Conservation (phyloP, 2,888 invertebrate species). For the Biston stratarius region DNA sequence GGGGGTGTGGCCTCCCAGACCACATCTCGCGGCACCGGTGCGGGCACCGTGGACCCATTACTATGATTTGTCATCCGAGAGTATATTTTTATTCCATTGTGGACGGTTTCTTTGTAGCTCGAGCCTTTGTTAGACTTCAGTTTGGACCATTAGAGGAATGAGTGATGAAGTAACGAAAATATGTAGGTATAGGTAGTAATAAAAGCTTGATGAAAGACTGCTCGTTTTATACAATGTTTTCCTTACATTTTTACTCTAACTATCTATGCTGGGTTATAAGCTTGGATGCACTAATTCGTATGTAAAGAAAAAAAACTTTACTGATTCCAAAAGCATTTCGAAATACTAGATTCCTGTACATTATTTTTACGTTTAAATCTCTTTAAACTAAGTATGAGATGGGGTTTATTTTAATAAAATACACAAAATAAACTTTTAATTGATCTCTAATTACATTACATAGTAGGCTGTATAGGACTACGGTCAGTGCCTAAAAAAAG, state of each 20-base stretch:
- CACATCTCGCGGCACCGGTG: conserved; percentile 57
- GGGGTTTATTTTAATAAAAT: too few relatives aligned
- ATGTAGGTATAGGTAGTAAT: neutral
- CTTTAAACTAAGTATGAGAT: too few relatives aligned
- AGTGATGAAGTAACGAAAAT: conserved; percentile 22
- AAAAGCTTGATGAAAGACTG: neutral
- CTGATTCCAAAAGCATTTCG: too few relatives aligned
- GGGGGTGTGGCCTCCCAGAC: conserved; percentile 27
- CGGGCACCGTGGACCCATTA: conserved; percentile 51
- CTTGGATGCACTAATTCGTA: too few relatives aligned
- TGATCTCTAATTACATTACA: too few relatives aligned
- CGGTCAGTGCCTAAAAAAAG: too few relatives aligned
- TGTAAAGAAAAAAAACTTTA: too few relatives aligned
- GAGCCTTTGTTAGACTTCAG: conserved; percentile 33
- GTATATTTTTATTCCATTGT: conserved; percentile 53
- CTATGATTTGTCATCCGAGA: conserved; percentile 61
- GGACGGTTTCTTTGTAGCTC: conserved; percentile 37
- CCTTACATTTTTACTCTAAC: neutral
- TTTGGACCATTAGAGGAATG: conserved; percentile 33
- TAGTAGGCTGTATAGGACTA: too few relatives aligned
- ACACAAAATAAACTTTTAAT: too few relatives aligned
- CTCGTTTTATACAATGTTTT: conserved; percentile 11
- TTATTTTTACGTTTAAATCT: too few relatives aligned
- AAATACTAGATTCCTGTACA: too few relatives aligned
- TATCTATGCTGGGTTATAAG: too few relatives aligned